These are phyloP conservation scores for Psittacara wagleri DNA, from an alignment of 2,113 vertebrate species.

Conservation along the genomic window DNA sequence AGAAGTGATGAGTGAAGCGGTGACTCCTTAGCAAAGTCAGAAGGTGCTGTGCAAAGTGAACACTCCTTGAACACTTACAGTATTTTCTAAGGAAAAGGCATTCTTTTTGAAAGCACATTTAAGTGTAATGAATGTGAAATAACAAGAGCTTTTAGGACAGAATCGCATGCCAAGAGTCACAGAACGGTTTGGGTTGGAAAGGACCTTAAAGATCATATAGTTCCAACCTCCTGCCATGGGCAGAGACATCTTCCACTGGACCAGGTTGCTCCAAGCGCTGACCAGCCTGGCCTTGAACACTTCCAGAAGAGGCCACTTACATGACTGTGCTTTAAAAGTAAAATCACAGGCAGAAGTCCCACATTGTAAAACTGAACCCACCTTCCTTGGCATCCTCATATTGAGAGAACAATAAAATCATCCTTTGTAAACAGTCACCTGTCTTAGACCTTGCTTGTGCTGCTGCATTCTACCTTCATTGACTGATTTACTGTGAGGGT, in stretches of 20 bases:
- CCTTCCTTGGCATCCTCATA: background rate
- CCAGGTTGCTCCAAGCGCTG: background rate
- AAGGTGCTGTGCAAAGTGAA: background rate
- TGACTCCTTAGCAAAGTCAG: background rate
- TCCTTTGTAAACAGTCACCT: background rate
- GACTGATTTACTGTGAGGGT: background rate
- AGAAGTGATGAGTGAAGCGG: background rate
- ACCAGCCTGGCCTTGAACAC: background rate
- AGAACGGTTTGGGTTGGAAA: background rate
- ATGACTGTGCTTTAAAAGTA: background rate
- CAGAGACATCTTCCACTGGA: background rate
- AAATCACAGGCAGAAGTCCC: background rate
- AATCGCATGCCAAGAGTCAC: background rate
- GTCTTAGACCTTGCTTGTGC: background rate
- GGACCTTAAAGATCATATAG: background rate
- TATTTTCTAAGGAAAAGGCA: background rate
- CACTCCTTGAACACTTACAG: background rate
- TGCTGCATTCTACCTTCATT: background rate
- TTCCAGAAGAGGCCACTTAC: background rate
- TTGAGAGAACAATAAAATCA: background rate
- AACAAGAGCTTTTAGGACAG: background rate
- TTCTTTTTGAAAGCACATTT: background rate
- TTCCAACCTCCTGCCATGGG: background rate
- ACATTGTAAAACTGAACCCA: background rate
- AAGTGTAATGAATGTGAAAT: background rate